phyloP scores from a whole-genome alignment of 2,888 invertebrate species.

The Drosophila nr. fundita region DNA sequence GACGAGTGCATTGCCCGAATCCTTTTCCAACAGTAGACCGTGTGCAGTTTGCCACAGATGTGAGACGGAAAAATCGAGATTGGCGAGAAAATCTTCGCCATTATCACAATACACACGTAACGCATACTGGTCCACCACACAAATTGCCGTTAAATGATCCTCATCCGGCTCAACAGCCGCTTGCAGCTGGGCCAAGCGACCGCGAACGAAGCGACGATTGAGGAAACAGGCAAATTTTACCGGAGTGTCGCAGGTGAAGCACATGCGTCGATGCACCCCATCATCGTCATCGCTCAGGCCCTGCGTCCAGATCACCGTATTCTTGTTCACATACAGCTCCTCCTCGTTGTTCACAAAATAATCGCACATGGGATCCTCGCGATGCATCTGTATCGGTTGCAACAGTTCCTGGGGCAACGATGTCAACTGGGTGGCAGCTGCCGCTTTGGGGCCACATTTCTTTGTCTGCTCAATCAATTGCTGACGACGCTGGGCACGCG shows the following conservation, averaged over 20 bases:
- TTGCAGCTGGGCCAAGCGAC: slow-evolving; percentile 59
- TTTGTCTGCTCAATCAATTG: slow-evolving; percentile 62
- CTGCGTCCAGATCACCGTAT: slow-evolving; percentile 92
- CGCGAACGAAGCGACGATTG: slow-evolving; percentile 86
- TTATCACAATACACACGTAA: slow-evolving; percentile 91
- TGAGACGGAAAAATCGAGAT: slow-evolving; percentile 92
- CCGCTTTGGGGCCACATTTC: slow-evolving; percentile 61
- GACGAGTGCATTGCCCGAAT: slow-evolving; percentile 84
- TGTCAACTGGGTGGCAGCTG: slow-evolving; percentile 52
- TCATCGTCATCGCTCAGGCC: slow-evolving; percentile 63
- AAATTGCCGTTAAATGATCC: slow-evolving; percentile 77
- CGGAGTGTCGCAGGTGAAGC: slow-evolving; percentile 93
- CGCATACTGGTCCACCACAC: slow-evolving; percentile 88
- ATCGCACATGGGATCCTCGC: slow-evolving; percentile 81
- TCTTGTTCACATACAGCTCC: slow-evolving; percentile 94
- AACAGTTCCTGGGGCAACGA: slow-evolving; percentile 57
- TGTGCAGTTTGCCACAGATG: slow-evolving; percentile 94
- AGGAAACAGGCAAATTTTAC: slow-evolving; percentile 93
- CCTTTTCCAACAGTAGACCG: slow-evolving; percentile 93
- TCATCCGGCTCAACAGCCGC: slow-evolving; percentile 51
- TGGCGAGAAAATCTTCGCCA: slow-evolving; percentile 93
- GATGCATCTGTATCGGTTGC: slow-evolving; percentile 35
- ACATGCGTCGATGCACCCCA: slow-evolving; percentile 82
- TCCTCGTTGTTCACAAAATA: slow-evolving; percentile 88
- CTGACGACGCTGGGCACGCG: slow-evolving; percentile 57